Conservation (phyloP, 2,113 vertebrate genomes). For the Cyprinodon tularosa region DNA sequence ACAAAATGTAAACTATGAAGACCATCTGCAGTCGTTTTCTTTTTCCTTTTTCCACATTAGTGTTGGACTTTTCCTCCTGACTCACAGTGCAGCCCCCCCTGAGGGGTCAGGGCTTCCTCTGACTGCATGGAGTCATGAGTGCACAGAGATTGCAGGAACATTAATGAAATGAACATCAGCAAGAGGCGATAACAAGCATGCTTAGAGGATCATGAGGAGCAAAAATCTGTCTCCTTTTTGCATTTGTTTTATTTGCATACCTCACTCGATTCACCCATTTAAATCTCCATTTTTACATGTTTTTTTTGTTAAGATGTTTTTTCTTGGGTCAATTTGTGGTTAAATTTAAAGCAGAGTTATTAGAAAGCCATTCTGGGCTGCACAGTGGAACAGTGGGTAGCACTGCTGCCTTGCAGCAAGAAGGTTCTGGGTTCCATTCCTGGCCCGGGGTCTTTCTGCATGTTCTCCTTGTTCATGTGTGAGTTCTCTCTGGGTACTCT, state of each 20-base stretch:
- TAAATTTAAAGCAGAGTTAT: background rate
- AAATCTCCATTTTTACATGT: rapidly evolving
- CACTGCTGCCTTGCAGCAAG: no score
- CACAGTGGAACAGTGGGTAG: no score
- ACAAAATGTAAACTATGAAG: conserved; percentile 61
- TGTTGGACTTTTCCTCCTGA: conserved; percentile 16
- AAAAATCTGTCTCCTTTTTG: background rate
- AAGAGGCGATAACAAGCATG: conserved; percentile 4
- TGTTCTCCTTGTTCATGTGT: no score
- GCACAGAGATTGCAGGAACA: conserved; percentile 10
- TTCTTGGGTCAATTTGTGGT: background rate
- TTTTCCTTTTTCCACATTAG: background rate
- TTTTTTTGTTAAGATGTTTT: background rate
- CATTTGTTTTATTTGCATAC: background rate
- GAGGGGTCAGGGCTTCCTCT: conserved; percentile 8
- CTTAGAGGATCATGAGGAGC: background rate
- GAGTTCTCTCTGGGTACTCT: no score
- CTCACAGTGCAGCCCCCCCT: conserved; percentile 16
- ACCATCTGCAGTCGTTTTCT: conserved; percentile 26
- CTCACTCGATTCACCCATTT: background rate
- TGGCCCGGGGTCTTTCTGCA: no score
- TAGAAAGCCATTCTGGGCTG: no score
- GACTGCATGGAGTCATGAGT: background rate
- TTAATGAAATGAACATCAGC: conserved; percentile 23
- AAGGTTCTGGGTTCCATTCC: no score